A percentile compares a stretch with the other conserved stretches of the same genome.
Conservation (phyloP, 2,113 vertebrate genomes). For the Notechis scutatus region DNA sequence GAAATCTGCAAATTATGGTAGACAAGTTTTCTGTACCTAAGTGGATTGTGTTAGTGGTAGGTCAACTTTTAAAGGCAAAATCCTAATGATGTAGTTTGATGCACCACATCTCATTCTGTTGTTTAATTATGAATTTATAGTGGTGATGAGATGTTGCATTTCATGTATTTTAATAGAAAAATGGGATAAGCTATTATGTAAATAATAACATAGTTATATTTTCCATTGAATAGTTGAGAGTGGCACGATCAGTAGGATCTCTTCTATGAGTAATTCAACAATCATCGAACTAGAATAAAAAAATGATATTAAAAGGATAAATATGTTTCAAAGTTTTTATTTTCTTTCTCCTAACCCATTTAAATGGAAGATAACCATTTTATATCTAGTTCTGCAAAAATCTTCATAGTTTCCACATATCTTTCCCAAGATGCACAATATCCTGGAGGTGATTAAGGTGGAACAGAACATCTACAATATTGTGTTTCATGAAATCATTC, state of each 20-base stretch:
- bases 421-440: slow-evolving; percentile 76
- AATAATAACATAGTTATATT: neutral
- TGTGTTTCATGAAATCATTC: slow-evolving; percentile 87
- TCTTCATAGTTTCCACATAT: neutral
- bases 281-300: neutral
- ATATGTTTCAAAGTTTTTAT: neutral
- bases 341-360: neutral
- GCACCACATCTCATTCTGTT: neutral
- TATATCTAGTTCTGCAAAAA: neutral
- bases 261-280: neutral
- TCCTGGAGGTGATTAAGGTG: slow-evolving; percentile 75
- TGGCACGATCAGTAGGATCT: neutral
- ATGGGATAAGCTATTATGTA: neutral
- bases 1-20: neutral
- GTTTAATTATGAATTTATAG: neutral
- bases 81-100: neutral
- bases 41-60: neutral
- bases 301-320: neutral
- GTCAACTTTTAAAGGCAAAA: neutral
- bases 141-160: neutral
- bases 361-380: neutral
- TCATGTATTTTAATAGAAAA: neutral
- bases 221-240: neutral
- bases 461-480: slow-evolving; percentile 89
- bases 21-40: neutral